phyloP scores from a whole-genome alignment of 2,797 vertebrate species.

The Crocodylus rhombifer region DNA sequence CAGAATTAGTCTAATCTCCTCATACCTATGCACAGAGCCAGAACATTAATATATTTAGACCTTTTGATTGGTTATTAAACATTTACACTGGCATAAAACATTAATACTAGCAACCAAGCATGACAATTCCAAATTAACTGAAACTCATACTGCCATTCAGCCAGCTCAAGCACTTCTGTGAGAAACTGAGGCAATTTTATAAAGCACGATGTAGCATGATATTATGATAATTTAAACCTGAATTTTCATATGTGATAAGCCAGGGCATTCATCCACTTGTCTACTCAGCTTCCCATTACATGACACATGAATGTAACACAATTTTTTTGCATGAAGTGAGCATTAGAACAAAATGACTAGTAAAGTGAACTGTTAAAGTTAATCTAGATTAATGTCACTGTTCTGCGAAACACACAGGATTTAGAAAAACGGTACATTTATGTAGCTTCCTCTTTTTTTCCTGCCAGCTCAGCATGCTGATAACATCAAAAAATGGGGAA shows the following conservation, averaged over 20 bases:
- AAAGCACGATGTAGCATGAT: constrained; percentile 39
- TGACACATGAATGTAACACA: constrained; percentile 5
- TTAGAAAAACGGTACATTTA: constrained; percentile 18
- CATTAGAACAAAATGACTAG: constrained; percentile 30
- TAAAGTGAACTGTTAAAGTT: constrained; percentile 25
- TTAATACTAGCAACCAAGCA: constrained; percentile 76
- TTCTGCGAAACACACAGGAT: constrained; percentile 7
- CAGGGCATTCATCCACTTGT: constrained; percentile 51
- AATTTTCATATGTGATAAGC: constrained; percentile 54
- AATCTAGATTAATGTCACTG: constrained; percentile 20
- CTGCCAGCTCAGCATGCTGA: constrained; percentile 26
- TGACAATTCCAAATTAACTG: constrained; percentile 81
- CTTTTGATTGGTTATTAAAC: constrained; percentile 79
- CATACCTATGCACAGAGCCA: constrained; percentile 76
- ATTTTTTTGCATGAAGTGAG: constrained; percentile 26
- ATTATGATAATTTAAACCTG: constrained; percentile 56
- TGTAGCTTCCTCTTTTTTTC: not conserved
- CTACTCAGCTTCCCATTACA: constrained; percentile 48
- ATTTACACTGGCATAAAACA: constrained; percentile 79
- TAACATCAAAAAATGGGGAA: not conserved
- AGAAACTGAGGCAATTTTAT: constrained; percentile 76
- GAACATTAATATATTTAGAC: constrained; percentile 78
- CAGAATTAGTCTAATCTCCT: constrained; percentile 78
- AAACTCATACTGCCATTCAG: constrained; percentile 67
- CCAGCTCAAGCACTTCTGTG: constrained; percentile 44